Evolutionary conservation across 2,888 invertebrate species (phyloP), one percentile per base, ranked within the genome.

Genomic region (Cryptocephalus moraei): DNA sequence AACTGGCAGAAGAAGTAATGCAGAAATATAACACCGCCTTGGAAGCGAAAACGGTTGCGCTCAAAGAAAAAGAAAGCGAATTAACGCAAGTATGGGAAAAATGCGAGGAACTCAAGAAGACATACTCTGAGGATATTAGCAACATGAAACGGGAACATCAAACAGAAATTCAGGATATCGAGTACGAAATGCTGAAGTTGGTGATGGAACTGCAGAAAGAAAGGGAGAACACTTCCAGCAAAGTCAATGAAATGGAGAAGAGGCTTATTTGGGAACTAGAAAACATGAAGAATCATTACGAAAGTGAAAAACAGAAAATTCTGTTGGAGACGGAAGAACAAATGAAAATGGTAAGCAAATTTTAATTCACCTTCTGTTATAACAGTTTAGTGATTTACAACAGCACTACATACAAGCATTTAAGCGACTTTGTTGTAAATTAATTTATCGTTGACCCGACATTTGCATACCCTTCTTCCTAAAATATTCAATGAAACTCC

Each of bases 131-230:
- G 22, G 62, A 64, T 58, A 60, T 63, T 4, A 62, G 63, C 42
- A 48, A 49, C 33, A 40, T 66, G 13, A 54, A 60, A 48, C 49
- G 54, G 38, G 53, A 59, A 40, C 65, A 66, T 41, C 56, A 62
- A 41, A 45, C 54, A 9, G 65, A 68, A 57, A 49, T 68, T 8
- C 60, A 63, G 54, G 59, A 64, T 34, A 48, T 68, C 9, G 64
- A 70, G 50, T 61, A 56, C 49, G 63, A 65, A 51, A 64, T 66
- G 61, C 49, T 67, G 9, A 62, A 64, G 50, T 58, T 55, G 4
- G 58, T 67, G 49, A 62, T 62, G 2, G 61, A 66, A 44, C 52
- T 65, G 39, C 65, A 68, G 48, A 61, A 57, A 42, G 62, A 65
- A 46, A 63, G 57, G 43, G 54, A 53, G 46, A 50, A 48, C 45